These are phyloP conservation scores for Hiodon alosoides DNA, from an alignment of 2,113 vertebrate genomes.

Conservation along the genomic window DNA sequence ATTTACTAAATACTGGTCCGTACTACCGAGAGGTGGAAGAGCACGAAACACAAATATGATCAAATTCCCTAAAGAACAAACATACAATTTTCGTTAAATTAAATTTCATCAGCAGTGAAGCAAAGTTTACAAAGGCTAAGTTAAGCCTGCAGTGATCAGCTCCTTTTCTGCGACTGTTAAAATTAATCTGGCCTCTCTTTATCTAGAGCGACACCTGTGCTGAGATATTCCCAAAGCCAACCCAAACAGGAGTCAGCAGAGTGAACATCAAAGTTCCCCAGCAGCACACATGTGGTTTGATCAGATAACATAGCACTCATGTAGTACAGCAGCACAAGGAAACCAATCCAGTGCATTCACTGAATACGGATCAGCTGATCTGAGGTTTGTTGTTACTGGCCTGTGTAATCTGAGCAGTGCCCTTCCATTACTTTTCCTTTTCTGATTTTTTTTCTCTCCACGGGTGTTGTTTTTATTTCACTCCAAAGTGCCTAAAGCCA, in stretches of 20 bases:
- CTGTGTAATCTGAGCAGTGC: neutral
- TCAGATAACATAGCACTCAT: slow-evolving; percentile 35
- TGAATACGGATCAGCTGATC: slow-evolving; percentile 2
- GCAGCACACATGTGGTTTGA: slow-evolving; percentile 26
- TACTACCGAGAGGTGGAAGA: too few relatives aligned
- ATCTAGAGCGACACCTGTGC: slow-evolving; percentile 35
- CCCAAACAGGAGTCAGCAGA: slow-evolving; percentile 23
- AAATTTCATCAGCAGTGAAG: neutral
- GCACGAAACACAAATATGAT: too few relatives aligned
- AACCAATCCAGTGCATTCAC: neutral
- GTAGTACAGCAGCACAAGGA: slow-evolving; percentile 5
- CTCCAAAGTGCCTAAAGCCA: neutral
- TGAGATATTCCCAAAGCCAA: slow-evolving; percentile 29
- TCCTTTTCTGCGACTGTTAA: slow-evolving; percentile 26
- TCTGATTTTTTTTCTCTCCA: neutral
- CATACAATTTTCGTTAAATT: neutral
- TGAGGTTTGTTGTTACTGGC: neutral
- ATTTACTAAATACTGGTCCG: too few relatives aligned
- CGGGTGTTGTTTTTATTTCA: neutral
- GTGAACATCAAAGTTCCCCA: slow-evolving; percentile 11
- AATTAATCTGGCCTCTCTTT: slow-evolving; percentile 26
- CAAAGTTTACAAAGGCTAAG: neutral
- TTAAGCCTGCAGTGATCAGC: slow-evolving; percentile 20
- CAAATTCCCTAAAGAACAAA: neutral
- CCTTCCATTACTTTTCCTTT: neutral